phyloP scores from a whole-genome alignment of 2,113 vertebrate species.

The Hydrochoerus hydrochaeris region DNA sequence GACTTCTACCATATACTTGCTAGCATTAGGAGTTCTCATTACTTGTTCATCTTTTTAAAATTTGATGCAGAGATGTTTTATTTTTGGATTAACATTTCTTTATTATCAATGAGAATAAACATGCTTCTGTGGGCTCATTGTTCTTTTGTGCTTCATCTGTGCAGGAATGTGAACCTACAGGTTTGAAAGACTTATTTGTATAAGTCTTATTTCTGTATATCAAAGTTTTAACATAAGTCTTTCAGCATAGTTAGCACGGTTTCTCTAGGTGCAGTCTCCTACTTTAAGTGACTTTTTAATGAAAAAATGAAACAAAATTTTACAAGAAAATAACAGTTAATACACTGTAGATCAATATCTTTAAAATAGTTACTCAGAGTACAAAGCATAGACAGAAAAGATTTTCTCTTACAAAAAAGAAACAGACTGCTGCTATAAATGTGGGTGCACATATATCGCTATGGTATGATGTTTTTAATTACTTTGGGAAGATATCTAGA shows the following conservation, averaged over 20 bases:
- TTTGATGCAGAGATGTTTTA: background rate
- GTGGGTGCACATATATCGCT: no score
- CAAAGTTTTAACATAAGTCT: background rate
- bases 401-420: background rate
- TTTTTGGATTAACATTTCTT: slow-evolving; percentile 34
- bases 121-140: background rate
- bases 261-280: background rate
- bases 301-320: background rate
- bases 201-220: background rate
- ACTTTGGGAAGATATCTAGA: no score
- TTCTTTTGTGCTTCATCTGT: background rate
- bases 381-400: background rate
- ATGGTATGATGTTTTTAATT: no score
- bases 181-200: background rate
- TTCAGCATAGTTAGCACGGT: background rate
- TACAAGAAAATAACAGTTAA: background rate
- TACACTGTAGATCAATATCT: background rate
- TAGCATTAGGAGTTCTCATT: background rate
- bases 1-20: background rate
- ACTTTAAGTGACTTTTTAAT: background rate
- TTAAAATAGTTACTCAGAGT: background rate
- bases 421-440: no score
- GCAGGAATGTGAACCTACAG: background rate
- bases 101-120: background rate
- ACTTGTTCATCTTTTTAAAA: background rate